These are phyloP conservation scores for Norana najaformis DNA, from an alignment of 2,888 invertebrate genomes.

Conservation along the genomic window DNA sequence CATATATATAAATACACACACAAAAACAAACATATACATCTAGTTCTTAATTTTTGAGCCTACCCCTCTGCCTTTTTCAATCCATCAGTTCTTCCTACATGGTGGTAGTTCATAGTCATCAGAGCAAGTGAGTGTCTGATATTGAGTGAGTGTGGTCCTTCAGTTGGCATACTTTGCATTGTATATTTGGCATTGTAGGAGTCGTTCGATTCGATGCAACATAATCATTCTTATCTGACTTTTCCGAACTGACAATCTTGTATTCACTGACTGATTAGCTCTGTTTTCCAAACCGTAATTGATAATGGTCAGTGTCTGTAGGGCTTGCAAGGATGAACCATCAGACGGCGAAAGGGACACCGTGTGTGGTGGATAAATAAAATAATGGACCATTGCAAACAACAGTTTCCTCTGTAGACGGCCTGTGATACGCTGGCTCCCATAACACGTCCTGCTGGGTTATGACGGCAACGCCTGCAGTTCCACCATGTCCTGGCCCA, in stretches of 20 bases:
- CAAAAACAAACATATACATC: not conserved
- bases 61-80: not conserved
- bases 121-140: not conserved
- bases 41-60: not conserved
- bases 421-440: not conserved
- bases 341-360: not conserved
- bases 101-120: not conserved
- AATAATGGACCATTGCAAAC: not conserved
- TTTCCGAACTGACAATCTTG: not conserved
- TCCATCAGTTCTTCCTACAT: not conserved
- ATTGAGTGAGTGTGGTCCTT: not conserved
- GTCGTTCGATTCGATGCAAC: not conserved
- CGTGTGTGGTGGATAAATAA: conserved; percentile 13
- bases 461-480: not conserved
- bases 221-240: not conserved
- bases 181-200: not conserved
- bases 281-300: conserved; percentile 1
- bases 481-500: not conserved
- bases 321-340: not conserved
- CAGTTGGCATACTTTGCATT: not conserved
- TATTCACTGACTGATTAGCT: not conserved
- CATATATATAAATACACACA: too few species aligned
- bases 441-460: not conserved
- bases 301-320: not conserved
- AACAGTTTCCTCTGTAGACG: not conserved